Conservation (phyloP, 2,888 invertebrate species). For the Lepidocyrtinus sp. region DNA sequence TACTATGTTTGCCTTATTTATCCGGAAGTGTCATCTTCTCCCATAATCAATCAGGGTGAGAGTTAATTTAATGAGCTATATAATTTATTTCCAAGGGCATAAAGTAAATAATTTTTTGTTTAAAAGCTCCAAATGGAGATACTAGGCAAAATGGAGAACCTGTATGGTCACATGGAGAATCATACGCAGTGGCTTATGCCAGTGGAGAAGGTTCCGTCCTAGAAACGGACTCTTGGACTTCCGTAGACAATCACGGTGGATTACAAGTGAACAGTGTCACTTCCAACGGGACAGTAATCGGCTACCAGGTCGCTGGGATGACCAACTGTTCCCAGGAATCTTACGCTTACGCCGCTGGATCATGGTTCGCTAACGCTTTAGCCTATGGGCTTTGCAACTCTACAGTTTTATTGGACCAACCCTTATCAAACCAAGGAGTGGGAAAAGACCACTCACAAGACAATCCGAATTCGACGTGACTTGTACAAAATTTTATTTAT, state of each 20-base stretch:
- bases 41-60: background rate
- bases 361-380: conserved; percentile 18
- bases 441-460: background rate
- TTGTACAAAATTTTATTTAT: background rate
- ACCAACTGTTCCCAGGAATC: conserved; percentile 49
- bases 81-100: no score
- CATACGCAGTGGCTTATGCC: conserved; percentile 25
- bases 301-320: conserved; percentile 25
- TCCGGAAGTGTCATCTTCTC: background rate
- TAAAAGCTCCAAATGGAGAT: background rate
- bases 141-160: conserved; percentile 31
- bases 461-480: no score
- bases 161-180: conserved; percentile 44
- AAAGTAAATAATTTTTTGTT: background rate
- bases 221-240: conserved; percentile 41
- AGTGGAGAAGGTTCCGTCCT: conserved; percentile 18
- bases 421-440: conserved; percentile 42
- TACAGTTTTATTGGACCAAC: conserved; percentile 42
- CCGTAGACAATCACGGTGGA: conserved; percentile 46
- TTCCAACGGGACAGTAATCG: conserved; percentile 35
- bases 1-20: no score
- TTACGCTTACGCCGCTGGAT: conserved; percentile 27
- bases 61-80: background rate
- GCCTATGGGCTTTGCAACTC: conserved; percentile 48
- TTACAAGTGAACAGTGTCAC: conserved; percentile 35